Conservation (phyloP, 2,797 vertebrate genomes). For the Peromyscus nudipes region DNA sequence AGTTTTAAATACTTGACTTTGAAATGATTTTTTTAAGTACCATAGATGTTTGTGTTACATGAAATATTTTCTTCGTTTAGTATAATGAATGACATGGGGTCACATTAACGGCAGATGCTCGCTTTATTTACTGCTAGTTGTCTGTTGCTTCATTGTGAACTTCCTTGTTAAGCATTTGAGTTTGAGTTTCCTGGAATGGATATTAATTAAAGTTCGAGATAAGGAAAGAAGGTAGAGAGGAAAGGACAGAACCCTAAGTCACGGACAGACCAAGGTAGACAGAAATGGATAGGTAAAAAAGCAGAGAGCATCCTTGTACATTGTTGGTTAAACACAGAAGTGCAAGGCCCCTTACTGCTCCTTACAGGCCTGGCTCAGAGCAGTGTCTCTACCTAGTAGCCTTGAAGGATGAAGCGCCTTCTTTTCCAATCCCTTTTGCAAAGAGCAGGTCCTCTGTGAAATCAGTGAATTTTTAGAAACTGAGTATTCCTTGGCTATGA, state of each 20-base stretch:
- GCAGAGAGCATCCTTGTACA: neutral
- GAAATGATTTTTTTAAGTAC: neutral
- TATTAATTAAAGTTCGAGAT: neutral
- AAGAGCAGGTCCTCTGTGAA: neutral
- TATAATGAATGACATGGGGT: neutral
- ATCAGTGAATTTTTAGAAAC: neutral
- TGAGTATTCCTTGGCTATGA: neutral
- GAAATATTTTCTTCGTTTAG: neutral
- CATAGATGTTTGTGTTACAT: neutral
- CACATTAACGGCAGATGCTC: neutral
- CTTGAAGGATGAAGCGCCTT: neutral
- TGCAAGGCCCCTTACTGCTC: neutral
- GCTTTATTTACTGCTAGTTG: neutral
- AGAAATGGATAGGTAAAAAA: neutral
- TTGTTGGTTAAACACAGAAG: neutral
- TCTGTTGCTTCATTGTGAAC: neutral
- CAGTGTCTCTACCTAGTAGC: neutral
- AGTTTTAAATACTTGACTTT: slow-evolving; percentile 3
- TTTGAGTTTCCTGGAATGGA: neutral
- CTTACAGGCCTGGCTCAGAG: neutral
- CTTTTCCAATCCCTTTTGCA: neutral
- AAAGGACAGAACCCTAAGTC: neutral
- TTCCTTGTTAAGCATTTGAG: neutral
- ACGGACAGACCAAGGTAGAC: neutral
- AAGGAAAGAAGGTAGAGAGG: neutral